Evolutionary conservation across 2,888 invertebrate species (phyloP).

Genomic region (Parnassius glacialis): DNA sequence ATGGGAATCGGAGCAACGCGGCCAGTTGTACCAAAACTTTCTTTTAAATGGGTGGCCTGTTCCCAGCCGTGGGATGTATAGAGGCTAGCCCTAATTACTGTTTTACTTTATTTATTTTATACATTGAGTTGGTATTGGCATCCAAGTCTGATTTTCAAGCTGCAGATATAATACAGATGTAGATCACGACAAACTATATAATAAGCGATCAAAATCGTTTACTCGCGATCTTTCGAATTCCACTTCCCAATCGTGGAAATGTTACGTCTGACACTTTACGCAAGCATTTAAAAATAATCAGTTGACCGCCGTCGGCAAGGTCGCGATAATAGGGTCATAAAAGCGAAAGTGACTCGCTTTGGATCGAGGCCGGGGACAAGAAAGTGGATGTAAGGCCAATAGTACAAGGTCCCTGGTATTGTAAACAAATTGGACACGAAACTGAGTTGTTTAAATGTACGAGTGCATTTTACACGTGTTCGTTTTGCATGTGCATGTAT

Average conservation of each 20-base stretch:
- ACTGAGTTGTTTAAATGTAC: background rate
- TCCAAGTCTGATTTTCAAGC: too few species aligned
- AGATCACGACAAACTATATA: too few species aligned
- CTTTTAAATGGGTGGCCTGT: too few species aligned
- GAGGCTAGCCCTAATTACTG: too few species aligned
- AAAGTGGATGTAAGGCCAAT: slow-evolving; percentile 33
- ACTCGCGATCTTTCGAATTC: background rate
- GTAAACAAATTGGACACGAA: slow-evolving; percentile 24
- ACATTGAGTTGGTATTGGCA: too few species aligned
- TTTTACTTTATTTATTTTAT: too few species aligned
- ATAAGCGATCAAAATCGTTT: too few species aligned
- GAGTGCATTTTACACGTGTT: slow-evolving; percentile 12
- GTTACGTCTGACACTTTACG: slow-evolving; percentile 8
- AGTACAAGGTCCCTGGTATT: slow-evolving; percentile 26
- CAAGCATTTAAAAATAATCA: slow-evolving; percentile 20
- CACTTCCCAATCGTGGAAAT: slow-evolving; percentile 8
- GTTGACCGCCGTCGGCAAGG: slow-evolving; percentile 32
- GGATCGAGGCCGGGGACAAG: slow-evolving; percentile 35
- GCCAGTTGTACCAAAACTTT: too few species aligned
- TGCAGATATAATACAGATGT: too few species aligned
- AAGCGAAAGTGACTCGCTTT: slow-evolving; percentile 38
- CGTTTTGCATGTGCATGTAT: background rate
- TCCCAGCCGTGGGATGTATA: too few species aligned
- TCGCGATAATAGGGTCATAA: slow-evolving; percentile 37
- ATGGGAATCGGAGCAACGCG: too few species aligned